phyloP scores from a whole-genome alignment of 2,888 invertebrate species.

The Phasia obesa region DNA sequence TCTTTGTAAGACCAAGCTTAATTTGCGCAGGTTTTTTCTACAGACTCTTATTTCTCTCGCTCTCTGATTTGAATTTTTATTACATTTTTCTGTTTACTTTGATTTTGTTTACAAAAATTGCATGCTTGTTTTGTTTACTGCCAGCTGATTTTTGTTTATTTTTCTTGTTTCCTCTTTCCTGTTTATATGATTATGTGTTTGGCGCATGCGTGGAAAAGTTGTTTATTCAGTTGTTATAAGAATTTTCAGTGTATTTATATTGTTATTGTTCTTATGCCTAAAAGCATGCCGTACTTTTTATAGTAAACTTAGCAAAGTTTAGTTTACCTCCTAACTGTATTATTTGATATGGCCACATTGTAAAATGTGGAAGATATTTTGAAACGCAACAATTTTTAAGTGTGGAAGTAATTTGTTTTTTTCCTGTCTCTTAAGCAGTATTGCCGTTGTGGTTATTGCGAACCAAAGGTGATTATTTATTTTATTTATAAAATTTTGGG shows the following conservation, averaged over 20 bases:
- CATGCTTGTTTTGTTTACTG: slow-evolving; percentile 36
- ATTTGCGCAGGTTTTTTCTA: slow-evolving; percentile 25
- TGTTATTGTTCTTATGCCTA: not conserved
- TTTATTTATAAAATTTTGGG: no score
- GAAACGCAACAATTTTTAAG: not conserved
- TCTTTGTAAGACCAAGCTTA: not conserved
- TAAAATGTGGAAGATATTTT: not conserved
- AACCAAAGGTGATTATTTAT: no score
- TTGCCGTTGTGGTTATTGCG: no score
- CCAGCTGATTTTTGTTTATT: slow-evolving; percentile 67
- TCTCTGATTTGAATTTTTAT: not conserved
- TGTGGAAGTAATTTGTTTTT: not conserved
- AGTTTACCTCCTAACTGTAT: not conserved
- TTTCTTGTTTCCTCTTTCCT: not conserved
- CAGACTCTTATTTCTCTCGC: not conserved
- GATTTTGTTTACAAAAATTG: slow-evolving; percentile 51
- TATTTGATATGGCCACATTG: not conserved
- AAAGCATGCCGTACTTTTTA: slow-evolving; percentile 2
- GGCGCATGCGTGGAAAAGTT: slow-evolving; percentile 28
- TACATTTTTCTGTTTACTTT: slow-evolving; percentile 17
- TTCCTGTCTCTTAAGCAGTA: not conserved
- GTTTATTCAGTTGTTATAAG: not conserved
- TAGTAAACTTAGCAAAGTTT: not conserved
- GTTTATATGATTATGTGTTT: not conserved
- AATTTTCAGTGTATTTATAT: not conserved